A percentile compares a stretch with the other conserved stretches of the same genome.
Evolutionary conservation across 2,797 vertebrate genomes (phyloP).

Genomic region (Nasua narica): DNA sequence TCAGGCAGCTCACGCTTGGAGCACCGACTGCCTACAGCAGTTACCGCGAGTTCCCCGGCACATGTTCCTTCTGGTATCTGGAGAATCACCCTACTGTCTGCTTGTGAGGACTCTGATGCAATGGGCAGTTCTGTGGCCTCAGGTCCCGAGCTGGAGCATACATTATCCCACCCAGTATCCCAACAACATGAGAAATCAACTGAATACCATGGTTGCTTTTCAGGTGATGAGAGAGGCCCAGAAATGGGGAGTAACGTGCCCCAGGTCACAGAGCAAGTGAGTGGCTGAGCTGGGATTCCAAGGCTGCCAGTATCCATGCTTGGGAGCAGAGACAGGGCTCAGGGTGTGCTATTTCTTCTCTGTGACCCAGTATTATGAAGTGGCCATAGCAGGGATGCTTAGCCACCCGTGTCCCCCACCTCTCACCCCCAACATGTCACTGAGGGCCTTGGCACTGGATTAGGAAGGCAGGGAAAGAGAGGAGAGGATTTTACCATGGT

Average conservation of each 20-base stretch:
- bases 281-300: neutral
- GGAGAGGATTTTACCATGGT: neutral
- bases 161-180: neutral
- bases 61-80: neutral
- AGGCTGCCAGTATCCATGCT: neutral
- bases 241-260: neutral
- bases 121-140: neutral
- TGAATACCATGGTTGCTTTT: neutral
- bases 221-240: neutral
- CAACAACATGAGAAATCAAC: neutral
- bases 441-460: neutral
- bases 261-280: neutral
- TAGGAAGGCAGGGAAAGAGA: neutral
- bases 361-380: neutral
- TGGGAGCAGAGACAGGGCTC: neutral
- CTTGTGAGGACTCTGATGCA: neutral
- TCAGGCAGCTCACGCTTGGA: neutral
- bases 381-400: neutral
- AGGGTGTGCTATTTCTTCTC: neutral
- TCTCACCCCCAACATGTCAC: neutral
- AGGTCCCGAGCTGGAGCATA: neutral
- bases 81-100: neutral
- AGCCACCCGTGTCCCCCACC: neutral
- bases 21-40: neutral
- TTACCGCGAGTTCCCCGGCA: neutral